Conservation (phyloP, 1,140 invertebrate genomes). For the Acromyrmex charruanus region DNA sequence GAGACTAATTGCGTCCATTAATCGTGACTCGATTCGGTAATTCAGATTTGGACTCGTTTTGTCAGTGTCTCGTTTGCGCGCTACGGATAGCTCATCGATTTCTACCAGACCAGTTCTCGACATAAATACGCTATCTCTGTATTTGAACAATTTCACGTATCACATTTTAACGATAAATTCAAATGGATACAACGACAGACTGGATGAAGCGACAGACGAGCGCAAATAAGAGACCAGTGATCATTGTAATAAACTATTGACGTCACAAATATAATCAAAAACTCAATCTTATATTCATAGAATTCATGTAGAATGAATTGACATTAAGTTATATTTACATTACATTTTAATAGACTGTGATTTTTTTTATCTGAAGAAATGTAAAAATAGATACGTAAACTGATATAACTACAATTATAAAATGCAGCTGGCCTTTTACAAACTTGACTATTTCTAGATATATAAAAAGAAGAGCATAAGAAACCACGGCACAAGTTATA, state of each 20-base stretch:
- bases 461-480: not conserved
- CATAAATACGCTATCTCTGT: not conserved
- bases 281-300: not conserved
- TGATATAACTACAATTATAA: conserved; percentile 8
- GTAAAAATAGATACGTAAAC: not conserved
- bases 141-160: not conserved
- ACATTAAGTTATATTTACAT: not conserved
- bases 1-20: conserved; percentile 75
- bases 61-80: conserved; percentile 66
- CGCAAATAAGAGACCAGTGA: not conserved
- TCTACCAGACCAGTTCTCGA: conserved; percentile 30
- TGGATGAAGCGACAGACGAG: too few relatives aligned
- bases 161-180: not conserved
- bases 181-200: not conserved
- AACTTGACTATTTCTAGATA: conserved; percentile 4
- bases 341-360: not conserved
- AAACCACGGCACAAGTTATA: too few relatives aligned
- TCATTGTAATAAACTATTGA: not conserved
- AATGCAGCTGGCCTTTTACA: not conserved
- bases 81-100: conserved; percentile 57
- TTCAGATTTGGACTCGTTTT: conserved; percentile 72
- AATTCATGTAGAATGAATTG: not conserved
- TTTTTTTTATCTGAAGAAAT: not conserved
- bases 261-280: not conserved
- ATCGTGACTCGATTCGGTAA: conserved; percentile 76